Conservation (phyloP, 2,113 vertebrate species). For the Lycaon pictus region DNA sequence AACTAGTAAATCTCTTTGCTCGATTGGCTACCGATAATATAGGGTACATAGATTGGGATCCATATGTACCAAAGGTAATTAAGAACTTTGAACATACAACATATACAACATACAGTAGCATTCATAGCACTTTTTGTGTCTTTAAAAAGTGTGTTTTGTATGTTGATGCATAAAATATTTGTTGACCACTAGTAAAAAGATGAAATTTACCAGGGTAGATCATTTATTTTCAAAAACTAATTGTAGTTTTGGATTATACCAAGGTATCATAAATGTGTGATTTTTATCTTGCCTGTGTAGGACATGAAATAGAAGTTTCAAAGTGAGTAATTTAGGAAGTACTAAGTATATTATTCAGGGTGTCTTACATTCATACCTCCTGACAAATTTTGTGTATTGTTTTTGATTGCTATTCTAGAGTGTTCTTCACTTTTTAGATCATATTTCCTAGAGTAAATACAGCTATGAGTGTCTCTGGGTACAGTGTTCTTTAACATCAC, state of each 20-base stretch:
- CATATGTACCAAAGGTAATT: slow-evolving; percentile 96
- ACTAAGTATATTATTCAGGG: background rate
- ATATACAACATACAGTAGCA: background rate
- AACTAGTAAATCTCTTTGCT: slow-evolving; percentile 97
- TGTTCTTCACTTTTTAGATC: background rate
- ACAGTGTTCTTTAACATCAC: background rate
- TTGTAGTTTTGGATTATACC: background rate
- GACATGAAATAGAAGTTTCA: background rate
- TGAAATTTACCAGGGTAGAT: background rate
- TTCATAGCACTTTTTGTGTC: background rate
- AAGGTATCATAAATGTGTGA: background rate
- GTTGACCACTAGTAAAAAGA: background rate
- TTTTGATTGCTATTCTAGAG: slow-evolving; percentile 12
- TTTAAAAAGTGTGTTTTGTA: slow-evolving; percentile 5
- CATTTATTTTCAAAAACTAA: slow-evolving; percentile 41
- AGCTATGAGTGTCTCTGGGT: background rate
- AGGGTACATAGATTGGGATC: slow-evolving; percentile 98
- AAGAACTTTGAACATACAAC: slow-evolving; percentile 58
- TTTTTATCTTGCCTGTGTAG: background rate
- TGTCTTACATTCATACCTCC: background rate
- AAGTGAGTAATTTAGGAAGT: background rate
- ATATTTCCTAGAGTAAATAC: background rate
- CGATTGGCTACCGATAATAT: slow-evolving; percentile 98
- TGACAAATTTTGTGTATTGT: background rate
- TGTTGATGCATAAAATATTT: slow-evolving; percentile 24